Conservation (phyloP, 1,140 invertebrate species). For the Berghia stephanieae region DNA sequence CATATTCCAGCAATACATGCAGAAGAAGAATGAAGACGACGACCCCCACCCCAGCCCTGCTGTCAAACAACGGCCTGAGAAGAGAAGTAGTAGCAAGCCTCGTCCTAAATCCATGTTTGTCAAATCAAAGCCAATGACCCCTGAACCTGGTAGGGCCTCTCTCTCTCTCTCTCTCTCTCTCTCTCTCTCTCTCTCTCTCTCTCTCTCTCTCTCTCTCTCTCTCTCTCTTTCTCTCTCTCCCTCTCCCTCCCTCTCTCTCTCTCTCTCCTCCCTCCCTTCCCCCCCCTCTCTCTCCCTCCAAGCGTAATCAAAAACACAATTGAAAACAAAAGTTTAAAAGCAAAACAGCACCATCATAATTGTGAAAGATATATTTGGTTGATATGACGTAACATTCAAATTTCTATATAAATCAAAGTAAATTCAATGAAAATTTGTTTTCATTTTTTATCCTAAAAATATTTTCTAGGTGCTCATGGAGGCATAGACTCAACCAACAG, state of each 20-base stretch:
- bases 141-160: constrained; percentile 31
- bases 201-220: constrained; percentile 1
- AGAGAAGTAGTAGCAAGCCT: constrained; percentile 30
- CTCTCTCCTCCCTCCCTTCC: no score
- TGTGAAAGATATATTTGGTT: no score
- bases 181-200: not conserved
- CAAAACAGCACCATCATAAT: no score
- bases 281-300: not conserved
- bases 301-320: no score
- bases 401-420: no score
- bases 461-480: not conserved
- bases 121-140: constrained; percentile 31
- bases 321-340: no score
- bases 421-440: no score
- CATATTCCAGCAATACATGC: constrained; percentile 93
- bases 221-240: constrained; percentile 15
- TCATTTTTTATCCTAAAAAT: no score
- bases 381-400: no score
- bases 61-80: constrained; percentile 29
- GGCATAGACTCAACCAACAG: constrained; percentile 16
- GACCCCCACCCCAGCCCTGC: constrained; percentile 30
- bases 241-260: not conserved
- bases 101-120: constrained; percentile 56
- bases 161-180: not conserved
- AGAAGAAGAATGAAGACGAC: constrained; percentile 86